A percentile compares a stretch with the other conserved stretches of the same genome.
These are phyloP conservation scores for Mungos mungo DNA, from an alignment of 2,113 vertebrate species.

Conservation along the genomic window DNA sequence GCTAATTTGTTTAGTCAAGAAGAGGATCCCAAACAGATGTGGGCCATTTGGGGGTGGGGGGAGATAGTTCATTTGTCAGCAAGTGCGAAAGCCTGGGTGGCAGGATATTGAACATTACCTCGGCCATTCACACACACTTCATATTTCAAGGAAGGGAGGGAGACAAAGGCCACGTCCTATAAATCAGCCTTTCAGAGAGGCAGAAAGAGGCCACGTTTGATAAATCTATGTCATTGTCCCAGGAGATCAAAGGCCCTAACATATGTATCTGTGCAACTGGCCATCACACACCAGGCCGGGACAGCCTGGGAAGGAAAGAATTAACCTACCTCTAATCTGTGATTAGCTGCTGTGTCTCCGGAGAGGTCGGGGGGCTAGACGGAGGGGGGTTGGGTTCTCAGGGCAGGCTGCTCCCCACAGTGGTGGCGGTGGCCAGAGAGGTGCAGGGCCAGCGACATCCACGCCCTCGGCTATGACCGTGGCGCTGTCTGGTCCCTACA, in stretches of 20 bases:
- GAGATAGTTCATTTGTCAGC: conserved; percentile 86
- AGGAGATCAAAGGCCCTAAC: conserved; percentile 83
- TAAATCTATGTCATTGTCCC: conserved; percentile 85
- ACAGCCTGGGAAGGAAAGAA: conserved; percentile 80
- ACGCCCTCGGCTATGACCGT: fast-evolving
- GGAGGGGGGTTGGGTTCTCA: not conserved
- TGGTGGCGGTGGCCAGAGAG: fast-evolving
- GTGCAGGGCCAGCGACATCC: not conserved
- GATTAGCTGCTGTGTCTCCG: conserved; percentile 70
- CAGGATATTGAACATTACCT: conserved; percentile 89
- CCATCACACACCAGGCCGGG: conserved; percentile 75
- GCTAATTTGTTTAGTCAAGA: conserved; percentile 86
- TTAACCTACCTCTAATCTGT: conserved; percentile 75
- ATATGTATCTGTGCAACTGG: conserved; percentile 82
- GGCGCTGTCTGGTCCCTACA: not conserved
- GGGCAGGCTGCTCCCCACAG: no score
- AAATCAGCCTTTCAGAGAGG: conserved; percentile 85
- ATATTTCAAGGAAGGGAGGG: conserved; percentile 87
- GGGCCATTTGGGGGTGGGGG: conserved; percentile 84
- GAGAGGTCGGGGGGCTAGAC: conserved; percentile 11
- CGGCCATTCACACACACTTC: conserved; percentile 86
- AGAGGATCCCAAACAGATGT: conserved; percentile 87
- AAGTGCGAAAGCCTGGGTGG: conserved; percentile 83
- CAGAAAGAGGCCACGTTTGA: conserved; percentile 86
- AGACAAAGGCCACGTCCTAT: conserved; percentile 81